Evolutionary conservation across 1,140 invertebrate species (phyloP).

Genomic region (Drosophila willistoni): DNA sequence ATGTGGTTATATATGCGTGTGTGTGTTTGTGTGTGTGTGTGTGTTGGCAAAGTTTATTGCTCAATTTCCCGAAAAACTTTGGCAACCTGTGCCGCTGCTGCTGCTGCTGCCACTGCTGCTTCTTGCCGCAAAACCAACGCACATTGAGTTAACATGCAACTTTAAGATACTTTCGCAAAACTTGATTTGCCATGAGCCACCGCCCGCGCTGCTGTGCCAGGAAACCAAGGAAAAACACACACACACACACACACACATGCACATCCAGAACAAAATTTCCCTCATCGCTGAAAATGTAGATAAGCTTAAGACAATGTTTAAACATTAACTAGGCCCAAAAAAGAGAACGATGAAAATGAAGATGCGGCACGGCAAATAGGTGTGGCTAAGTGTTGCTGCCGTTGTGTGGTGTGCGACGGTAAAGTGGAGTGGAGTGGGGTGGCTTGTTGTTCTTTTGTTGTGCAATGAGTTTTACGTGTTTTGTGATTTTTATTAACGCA

Average conservation of each 20-base stretch:
- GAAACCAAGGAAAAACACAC: slow-evolving; percentile 4
- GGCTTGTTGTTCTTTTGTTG: background rate
- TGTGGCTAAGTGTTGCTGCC: background rate
- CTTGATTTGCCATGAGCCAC: slow-evolving; percentile 48
- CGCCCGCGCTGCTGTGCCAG: background rate
- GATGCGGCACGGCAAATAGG: no score
- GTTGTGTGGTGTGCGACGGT: background rate
- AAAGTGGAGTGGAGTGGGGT: no score
- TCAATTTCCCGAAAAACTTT: slow-evolving; percentile 76
- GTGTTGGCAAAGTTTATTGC: slow-evolving; percentile 71
- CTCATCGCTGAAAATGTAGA: slow-evolving; percentile 51
- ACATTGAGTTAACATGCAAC: slow-evolving; percentile 76
- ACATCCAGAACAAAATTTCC: background rate
- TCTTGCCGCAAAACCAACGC: slow-evolving; percentile 46
- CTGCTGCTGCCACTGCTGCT: background rate
- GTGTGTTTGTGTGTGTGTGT: slow-evolving; percentile 26
- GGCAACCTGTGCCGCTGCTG: slow-evolving; percentile 43
- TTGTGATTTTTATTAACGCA: slow-evolving; percentile 71
- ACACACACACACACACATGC: background rate
- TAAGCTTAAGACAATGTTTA: slow-evolving; percentile 70
- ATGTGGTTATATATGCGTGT: background rate
- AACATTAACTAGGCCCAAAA: slow-evolving; percentile 46
- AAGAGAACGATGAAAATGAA: background rate
- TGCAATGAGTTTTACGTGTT: slow-evolving; percentile 64
- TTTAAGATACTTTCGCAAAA: slow-evolving; percentile 71